Conservation (phyloP, 2,113 vertebrate species). For the Leucopsar rothschildi region DNA sequence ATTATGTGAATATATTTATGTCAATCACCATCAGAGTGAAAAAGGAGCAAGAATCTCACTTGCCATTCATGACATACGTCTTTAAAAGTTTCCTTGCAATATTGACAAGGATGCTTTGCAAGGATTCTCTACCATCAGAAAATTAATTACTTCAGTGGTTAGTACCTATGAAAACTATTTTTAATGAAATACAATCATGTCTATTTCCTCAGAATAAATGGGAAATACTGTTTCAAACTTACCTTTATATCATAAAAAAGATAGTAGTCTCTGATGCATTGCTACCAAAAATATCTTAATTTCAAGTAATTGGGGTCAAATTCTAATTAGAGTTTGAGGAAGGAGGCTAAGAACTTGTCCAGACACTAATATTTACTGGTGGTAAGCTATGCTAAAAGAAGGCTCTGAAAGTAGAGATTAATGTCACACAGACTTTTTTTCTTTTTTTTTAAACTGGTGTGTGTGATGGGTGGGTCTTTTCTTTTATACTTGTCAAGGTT, state of each 20-base stretch:
- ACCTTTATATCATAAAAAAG: neutral
- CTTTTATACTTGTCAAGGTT: fast-evolving
- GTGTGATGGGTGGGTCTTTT: fast-evolving
- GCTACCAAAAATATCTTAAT: neutral
- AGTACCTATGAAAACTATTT: neutral
- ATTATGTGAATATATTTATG: neutral
- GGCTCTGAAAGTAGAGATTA: neutral
- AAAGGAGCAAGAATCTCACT: neutral
- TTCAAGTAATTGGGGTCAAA: neutral
- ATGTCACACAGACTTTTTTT: neutral
- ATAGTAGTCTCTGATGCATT: neutral
- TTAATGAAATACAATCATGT: neutral
- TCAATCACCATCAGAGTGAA: neutral
- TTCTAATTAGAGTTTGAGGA: neutral
- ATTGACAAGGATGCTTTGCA: neutral
- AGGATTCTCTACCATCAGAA: neutral
- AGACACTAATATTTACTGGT: neutral
- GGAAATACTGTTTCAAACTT: neutral
- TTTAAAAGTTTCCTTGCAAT: neutral
- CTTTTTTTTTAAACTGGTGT: fast-evolving
- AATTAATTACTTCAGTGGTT: neutral
- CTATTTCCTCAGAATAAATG: neutral
- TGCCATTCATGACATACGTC: neutral
- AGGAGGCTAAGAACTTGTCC: neutral
- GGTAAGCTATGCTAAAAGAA: neutral